Base-by-base conservation (phyloP, 2,888 invertebrate species). In the Drosophila flavopinicola region DNA sequence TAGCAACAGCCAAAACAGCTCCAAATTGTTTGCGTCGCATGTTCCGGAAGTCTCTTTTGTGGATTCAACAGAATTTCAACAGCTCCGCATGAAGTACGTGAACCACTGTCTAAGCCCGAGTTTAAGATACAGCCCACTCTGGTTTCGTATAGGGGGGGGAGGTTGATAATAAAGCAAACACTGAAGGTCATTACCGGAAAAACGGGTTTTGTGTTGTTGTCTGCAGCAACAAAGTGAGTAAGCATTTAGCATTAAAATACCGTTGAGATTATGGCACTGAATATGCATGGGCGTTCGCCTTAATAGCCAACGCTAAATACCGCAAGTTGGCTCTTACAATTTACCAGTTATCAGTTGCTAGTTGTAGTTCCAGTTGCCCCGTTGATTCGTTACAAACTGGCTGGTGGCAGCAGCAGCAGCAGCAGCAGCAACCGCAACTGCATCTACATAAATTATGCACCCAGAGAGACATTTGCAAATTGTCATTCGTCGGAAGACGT, bases 121-220 rank as follows among this genome's bases (percentile, higher is more conserved):
- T 24, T 11, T 13, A 6, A 45, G 52, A 7, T 17, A 1, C 32
- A 39, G 57, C 47, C 66, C 38, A 56, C 7, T 41, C 35, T 25
- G 41, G 7, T 24, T 11, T 35, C 33, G 39, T 11, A 41, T 27
- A 27, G 20, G 44, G 33, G 45, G 17, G 17, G 30, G 27, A 4
- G 24, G 13, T 6, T 71, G 65, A 67, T 70, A 69, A 73, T 80
- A 65, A 72, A 75, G 66, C 76, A 83, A 66, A 66, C 71, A 85
- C 54, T 72, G 88, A 85, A 85, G 85, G 85, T 85, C 85, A 87
- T 87, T 86, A 87, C 85, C 86, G 84, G 85, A 75, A 86, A 87
- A 85, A 85, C 88, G 77, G 77, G 85, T 85, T 87, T 56, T 20
- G 6, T 3, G n/a, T 49, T 47, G 20, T 42, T 39, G 52, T 63